A percentile compares a stretch with the other conserved stretches of the same genome.
Conservation (phyloP, 2,113 vertebrate species). For the Eulemur rufifrons region DNA sequence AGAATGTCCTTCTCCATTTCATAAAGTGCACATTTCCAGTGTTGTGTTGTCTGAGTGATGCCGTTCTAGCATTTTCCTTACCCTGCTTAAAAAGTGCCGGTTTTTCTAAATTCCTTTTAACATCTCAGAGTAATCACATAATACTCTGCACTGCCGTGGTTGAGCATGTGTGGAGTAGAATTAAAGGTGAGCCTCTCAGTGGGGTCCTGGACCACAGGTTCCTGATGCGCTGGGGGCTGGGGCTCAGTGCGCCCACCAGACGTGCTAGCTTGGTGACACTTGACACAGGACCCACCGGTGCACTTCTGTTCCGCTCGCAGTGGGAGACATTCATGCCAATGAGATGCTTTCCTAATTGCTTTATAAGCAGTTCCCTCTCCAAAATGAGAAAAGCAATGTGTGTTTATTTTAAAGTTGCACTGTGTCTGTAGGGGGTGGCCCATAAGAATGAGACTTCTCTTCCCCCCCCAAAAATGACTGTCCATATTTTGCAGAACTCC, state of each 20-base stretch:
- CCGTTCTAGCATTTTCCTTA: not conserved
- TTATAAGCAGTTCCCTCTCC: not conserved
- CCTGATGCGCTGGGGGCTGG: not conserved
- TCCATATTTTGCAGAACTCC: not conserved
- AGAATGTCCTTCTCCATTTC: accelerated
- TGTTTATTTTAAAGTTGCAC: not conserved
- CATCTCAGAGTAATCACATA: not conserved
- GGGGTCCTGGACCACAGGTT: not conserved
- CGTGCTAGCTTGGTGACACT: not conserved
- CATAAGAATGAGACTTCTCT: not conserved
- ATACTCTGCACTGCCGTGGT: accelerated
- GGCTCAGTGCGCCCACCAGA: not conserved
- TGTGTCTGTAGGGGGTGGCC: not conserved
- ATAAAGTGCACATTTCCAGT: accelerated
- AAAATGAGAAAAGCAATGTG: not conserved
- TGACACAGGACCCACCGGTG: accelerated
- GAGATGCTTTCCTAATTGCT: not conserved
- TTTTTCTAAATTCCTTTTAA: not conserved
- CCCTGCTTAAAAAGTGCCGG: not conserved
- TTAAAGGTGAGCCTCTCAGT: not conserved
- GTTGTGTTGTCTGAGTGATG: not conserved
- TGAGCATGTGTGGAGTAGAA: not conserved
- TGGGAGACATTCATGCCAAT: not conserved
- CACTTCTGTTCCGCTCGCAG: not conserved
- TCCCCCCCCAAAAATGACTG: not conserved